These are phyloP conservation scores for Drosophila mimetica DNA, from an alignment of 2,888 invertebrate genomes.

Conservation along the genomic window DNA sequence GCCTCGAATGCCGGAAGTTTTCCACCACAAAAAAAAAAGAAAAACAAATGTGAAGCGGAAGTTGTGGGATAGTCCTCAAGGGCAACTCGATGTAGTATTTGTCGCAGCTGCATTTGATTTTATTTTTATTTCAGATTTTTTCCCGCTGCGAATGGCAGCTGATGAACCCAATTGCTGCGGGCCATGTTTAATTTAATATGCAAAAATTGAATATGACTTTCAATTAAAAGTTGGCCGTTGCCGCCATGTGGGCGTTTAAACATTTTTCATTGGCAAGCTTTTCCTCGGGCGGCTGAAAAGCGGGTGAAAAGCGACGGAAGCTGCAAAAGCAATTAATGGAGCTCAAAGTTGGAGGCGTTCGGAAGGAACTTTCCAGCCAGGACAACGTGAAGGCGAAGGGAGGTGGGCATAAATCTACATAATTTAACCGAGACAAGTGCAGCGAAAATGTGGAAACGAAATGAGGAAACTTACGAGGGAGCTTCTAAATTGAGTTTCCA, in stretches of 20 bases:
- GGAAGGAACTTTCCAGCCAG: conserved; percentile 20
- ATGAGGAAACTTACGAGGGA: not conserved
- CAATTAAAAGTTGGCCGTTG: conserved; percentile 66
- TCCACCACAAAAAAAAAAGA: conserved; percentile 28
- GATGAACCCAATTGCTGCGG: conserved; percentile 48
- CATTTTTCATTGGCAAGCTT: conserved; percentile 32
- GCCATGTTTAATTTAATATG: conserved; percentile 66
- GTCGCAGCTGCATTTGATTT: conserved; percentile 1
- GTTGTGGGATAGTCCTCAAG: conserved; percentile 66
- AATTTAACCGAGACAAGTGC: conserved; percentile 57
- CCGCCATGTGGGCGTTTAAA: conserved; percentile 35
- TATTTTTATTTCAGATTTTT: conserved; percentile 5
- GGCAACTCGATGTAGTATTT: conserved; percentile 45
- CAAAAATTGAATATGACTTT: conserved; percentile 78
- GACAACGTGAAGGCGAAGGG: conserved; percentile 43
- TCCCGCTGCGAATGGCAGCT: conserved; percentile 14
- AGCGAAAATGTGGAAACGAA: not conserved
- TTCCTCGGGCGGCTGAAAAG: conserved; percentile 26
- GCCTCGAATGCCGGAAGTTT: conserved; percentile 67
- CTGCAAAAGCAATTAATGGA: conserved; percentile 68
- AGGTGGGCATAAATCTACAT: conserved; percentile 76
- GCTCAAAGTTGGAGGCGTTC: conserved; percentile 8
- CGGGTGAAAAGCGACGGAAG: conserved; percentile 18
- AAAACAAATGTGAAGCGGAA: conserved; percentile 55
- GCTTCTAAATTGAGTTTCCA: not conserved